Percentiles rank a stretch among this genome's conserved stretches.
Conservation (phyloP, 2,113 vertebrate species). For the Microtus richardsoni region DNA sequence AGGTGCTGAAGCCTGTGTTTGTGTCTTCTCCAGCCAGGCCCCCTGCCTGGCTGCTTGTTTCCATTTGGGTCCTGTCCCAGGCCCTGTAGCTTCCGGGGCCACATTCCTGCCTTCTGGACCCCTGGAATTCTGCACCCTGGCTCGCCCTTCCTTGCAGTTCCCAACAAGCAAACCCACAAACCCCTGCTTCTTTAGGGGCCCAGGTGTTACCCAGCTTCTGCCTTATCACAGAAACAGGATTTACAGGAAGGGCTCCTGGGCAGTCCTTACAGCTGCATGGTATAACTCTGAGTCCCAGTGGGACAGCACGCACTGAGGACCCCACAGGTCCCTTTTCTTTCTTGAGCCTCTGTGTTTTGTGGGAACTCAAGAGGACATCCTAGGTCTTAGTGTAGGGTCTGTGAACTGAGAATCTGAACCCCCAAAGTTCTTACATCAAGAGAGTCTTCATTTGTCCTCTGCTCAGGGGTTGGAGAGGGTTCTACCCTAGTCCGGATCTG, state of each 20-base stretch:
- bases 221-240: background rate
- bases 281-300: too few species aligned
- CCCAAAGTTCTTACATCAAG: background rate
- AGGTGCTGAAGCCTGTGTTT: background rate
- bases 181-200: accelerated
- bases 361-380: background rate
- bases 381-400: background rate
- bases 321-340: background rate
- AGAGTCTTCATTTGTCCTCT: background rate
- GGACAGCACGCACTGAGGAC: too few species aligned
- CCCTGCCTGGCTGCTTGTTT: background rate
- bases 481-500: background rate
- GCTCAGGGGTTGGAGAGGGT: background rate
- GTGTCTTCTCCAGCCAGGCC: background rate
- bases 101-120: background rate
- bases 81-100: background rate
- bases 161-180: background rate
- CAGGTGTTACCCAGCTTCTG: background rate
- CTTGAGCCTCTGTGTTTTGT: background rate
- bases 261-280: too few species aligned
- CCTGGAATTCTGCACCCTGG: background rate
- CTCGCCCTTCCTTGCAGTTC: background rate
- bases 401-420: background rate
- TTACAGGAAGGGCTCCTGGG: background rate
- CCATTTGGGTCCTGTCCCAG: background rate